A percentile compares a stretch with the other conserved stretches of the same genome.
Evolutionary conservation across 2,888 invertebrate genomes (phyloP).

Genomic region (Cephus pygmeus): DNA sequence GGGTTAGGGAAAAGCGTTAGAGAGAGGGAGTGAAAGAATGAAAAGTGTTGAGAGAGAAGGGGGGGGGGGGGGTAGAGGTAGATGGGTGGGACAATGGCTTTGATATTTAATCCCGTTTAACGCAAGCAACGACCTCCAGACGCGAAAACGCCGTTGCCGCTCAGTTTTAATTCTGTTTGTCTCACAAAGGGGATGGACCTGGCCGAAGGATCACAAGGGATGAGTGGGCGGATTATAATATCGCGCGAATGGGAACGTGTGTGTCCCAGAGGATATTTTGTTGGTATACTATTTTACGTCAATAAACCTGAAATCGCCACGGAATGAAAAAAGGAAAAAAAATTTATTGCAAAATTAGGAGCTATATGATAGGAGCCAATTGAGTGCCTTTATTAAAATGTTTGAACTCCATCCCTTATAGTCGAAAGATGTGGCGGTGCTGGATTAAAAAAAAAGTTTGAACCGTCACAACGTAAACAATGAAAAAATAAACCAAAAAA

Average conservation of each 20-base stretch:
- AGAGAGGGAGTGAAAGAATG: constrained; percentile 1
- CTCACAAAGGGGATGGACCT: constrained; percentile 36
- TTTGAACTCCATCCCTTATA: no score
- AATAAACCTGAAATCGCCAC: no score
- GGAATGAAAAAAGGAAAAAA: no score
- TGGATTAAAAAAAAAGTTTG: no score
- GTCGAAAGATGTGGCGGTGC: no score
- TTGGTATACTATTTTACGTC: not conserved
- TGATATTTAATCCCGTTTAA: constrained; percentile 63
- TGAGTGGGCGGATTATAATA: constrained; percentile 19
- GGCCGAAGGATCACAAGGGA: not conserved
- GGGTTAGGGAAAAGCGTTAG: constrained; percentile 18
- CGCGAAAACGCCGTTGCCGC: constrained; percentile 16
- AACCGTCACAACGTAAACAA: no score
- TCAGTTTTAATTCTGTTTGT: constrained; percentile 60
- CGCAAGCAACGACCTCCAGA: constrained; percentile 36
- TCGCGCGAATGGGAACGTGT: not conserved
- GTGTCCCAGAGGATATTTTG: constrained; percentile 1
- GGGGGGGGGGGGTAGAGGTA: constrained; percentile 13
- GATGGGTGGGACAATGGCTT: constrained; percentile 42
- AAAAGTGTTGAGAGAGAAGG: constrained; percentile 10
- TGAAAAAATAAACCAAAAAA: no score
- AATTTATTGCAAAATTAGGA: no score
- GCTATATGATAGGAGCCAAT: no score
- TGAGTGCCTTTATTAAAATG: no score